These are phyloP conservation scores for Athene noctua DNA, from an alignment of 2,113 vertebrate genomes.

Conservation along the genomic window DNA sequence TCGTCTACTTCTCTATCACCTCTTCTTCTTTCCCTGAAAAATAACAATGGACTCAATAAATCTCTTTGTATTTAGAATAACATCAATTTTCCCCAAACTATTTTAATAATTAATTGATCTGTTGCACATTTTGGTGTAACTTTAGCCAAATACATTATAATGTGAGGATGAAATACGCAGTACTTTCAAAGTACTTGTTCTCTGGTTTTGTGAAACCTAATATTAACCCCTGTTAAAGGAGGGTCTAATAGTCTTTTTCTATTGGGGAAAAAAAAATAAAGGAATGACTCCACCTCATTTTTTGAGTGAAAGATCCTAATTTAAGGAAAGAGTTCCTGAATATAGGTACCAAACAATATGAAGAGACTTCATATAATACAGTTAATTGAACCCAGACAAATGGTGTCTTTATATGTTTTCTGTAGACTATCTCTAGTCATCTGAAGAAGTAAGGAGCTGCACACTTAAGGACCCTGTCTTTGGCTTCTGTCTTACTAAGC, in stretches of 20 bases:
- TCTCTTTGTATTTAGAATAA: background rate
- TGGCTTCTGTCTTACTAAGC: background rate
- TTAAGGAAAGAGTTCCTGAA: background rate
- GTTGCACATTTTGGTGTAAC: background rate
- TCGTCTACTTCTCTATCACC: background rate
- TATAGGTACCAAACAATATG: background rate
- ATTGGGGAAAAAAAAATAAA: background rate
- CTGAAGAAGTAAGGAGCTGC: background rate
- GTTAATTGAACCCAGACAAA: background rate
- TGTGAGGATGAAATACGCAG: background rate
- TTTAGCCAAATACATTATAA: background rate
- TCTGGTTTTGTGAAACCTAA: background rate
- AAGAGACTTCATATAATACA: background rate
- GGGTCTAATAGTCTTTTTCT: background rate
- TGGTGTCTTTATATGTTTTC: background rate
- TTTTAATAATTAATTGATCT: background rate
- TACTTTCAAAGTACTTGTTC: background rate
- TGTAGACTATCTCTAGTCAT: background rate
- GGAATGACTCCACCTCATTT: fast-evolving
- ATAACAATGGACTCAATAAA: background rate
- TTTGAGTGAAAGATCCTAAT: background rate
- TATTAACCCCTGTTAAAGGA: background rate
- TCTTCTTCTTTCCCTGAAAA: background rate
- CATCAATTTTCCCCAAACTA: background rate
- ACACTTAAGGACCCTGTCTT: background rate